Evolutionary conservation across 2,888 invertebrate species (phyloP).

Genomic region (Caenorhabditis sp.): DNA sequence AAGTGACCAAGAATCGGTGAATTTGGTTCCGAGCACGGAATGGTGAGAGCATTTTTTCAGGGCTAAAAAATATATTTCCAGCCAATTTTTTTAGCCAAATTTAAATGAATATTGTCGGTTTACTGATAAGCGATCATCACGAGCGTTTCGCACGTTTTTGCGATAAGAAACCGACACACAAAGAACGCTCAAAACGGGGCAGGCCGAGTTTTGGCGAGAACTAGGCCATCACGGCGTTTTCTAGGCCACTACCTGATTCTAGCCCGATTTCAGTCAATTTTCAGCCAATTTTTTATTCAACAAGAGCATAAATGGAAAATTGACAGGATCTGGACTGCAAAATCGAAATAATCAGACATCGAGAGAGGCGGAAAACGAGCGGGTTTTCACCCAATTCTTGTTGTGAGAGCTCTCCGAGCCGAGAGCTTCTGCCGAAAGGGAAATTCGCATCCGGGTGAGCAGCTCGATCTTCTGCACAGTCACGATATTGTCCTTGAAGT

Average conservation of each 20-base stretch:
- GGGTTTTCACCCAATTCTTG: conserved; percentile 35
- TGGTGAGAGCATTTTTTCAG: conserved; percentile 30
- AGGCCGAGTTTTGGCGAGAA: conserved; percentile 6
- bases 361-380: conserved; percentile 54
- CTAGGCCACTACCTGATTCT: background rate
- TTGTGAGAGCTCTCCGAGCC: conserved; percentile 20
- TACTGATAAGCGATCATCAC: conserved; percentile 28
- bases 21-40: conserved; percentile 5
- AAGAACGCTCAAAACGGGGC: conserved; percentile 30
- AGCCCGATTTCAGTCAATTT: background rate
- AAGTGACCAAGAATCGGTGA: conserved; percentile 43
- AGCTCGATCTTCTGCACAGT: conserved; percentile 38
- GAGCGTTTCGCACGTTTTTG: conserved; percentile 10
- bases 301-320: conserved; percentile 9
- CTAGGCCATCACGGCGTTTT: background rate
- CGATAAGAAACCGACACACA: conserved; percentile 13
- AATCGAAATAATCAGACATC: conserved; percentile 47
- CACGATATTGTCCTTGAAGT: conserved; percentile 31
- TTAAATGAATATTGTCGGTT: too few species aligned
- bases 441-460: conserved; percentile 50
- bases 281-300: conserved; percentile 31
- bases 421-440: conserved; percentile 52
- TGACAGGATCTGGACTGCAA: background rate
- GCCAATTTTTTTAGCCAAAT: too few species aligned
- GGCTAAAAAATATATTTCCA: too few species aligned